These are phyloP conservation scores for Phalacrocorax carbo DNA, from an alignment of 2,113 vertebrate genomes.

Conservation along the genomic window DNA sequence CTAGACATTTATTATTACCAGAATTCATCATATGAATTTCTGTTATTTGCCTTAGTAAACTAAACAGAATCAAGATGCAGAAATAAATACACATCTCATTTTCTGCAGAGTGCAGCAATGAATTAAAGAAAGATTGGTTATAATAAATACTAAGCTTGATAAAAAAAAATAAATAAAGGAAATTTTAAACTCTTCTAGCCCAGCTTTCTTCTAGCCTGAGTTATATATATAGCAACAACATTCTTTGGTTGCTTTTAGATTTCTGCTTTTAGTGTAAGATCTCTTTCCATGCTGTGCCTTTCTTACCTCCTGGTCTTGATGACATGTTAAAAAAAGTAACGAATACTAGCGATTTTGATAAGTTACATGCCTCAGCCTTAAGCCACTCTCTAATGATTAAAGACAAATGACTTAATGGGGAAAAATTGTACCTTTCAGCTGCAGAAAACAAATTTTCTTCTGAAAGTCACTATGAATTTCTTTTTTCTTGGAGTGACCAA, in stretches of 20 bases:
- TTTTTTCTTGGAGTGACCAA: neutral
- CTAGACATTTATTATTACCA: neutral
- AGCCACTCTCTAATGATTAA: neutral
- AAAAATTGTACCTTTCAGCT: neutral
- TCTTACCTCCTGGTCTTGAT: neutral
- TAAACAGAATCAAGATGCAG: neutral
- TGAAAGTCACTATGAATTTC: neutral
- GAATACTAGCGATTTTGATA: neutral
- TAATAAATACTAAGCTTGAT: neutral
- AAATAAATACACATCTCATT: neutral
- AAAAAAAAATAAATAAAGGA: neutral
- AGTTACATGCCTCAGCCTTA: neutral
- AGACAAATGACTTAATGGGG: neutral
- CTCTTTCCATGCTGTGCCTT: neutral
- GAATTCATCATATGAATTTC: neutral
- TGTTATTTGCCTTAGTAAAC: neutral
- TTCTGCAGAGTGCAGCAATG: neutral
- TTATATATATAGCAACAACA: neutral
- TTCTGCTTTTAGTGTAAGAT: neutral
- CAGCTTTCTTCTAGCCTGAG: neutral
- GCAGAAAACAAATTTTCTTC: neutral
- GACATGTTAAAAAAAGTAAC: neutral
- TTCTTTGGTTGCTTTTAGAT: neutral
- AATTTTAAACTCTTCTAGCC: neutral
- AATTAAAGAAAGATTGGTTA: neutral